Base-by-base conservation (phyloP, 2,113 vertebrate species). In the Todiramphus saurophagus region DNA sequence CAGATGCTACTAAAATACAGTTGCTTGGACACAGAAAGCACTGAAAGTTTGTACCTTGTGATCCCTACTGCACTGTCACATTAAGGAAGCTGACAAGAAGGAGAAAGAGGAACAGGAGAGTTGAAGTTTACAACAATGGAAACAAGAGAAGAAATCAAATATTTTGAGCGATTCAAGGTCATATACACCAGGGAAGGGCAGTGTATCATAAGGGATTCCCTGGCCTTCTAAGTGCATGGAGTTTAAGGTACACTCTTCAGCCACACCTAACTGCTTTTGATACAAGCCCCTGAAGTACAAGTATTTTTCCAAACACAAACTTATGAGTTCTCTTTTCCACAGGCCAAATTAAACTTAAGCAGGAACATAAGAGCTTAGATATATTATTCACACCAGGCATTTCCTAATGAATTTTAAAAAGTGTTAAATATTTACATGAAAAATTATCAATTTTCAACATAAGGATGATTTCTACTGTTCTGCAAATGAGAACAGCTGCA, bases 291-390 rank as follows among this genome's bases (percentile, higher is more conserved):
- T 46, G 28, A 68, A 73, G 16, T 16, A 77, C 33, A 33, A 91
- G 17, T 15, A 60, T 31, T 84, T 91, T 92, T 91, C 44, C 69
- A 83, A 50, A 48, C 5, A 84, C 25, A 90, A 87, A 85, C 50
- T 64, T 66, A 33, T 23, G 11, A 62, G 24, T 76, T 89, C 39
- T 62, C 13, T 93, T 91, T 94, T 79, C 31, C 78, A 91, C 25
- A 77, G 63, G n/a, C 50, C 70, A 82, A 85, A 94, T 93, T 85
- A 95, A 96, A 89, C 89, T 94, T 92, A 82, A 95, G 50, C 20
- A 90, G 67, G 37, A 78, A 87, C 44, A 46, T 30, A 92, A 93
- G 33, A 4, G 5, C 44, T 89, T 56, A 51, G 66, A 90, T 68
- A 67, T 81, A 92, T 60, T 81, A 86, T 80, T 70, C 63, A 77